Evolutionary conservation across 2,113 vertebrate genomes (phyloP), one percentile per base, ranked within the genome.

Genomic region (Paradoxurus hermaphroditus): DNA sequence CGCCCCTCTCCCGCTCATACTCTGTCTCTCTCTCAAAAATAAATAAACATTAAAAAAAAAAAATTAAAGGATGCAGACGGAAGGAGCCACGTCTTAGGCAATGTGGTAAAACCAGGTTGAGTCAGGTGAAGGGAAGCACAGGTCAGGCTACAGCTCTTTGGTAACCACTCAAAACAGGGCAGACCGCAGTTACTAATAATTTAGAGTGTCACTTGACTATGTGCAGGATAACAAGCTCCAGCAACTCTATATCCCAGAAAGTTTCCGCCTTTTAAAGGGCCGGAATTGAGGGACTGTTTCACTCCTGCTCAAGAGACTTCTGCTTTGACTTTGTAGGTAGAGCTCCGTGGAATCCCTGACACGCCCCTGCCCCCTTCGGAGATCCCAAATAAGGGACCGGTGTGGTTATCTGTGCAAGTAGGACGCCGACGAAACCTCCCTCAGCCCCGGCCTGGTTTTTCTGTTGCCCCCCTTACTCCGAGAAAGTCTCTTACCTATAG

Each of bases 401-500:
- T 29, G 4, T 0, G 4, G n/a, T 34, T 10, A 3, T 14, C 23
- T 5, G 4, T 3, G 41, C 29, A 13, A 62, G 23, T 25, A 5
- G 36, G 39, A 21, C 1, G 6, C 10, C 13, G 8, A 14, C 0
- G 11, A n/a, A 51, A 21, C 1, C 2, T 13, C 31, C 34, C 16
- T 14, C 23, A 16, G 19, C 31, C 21, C 25, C 19, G 34, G 56
- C 39, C 46, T 27, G 0, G 29, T 41, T 18, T 92, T 53, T 31
- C 7, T 81, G 78, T 29, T 27, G 12, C 36, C n/a, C 63, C 81
- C 72, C n/a, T n/a, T 8, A 34, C 41, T 65, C 46, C 27, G 65
- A 36, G 31, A 75, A 49, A 56, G 51, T 15, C 31, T 44, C 18
- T 41, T 7, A 16, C 6, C 19, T 39, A 3, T 2, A 53, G 21